Conservation (phyloP, 2,888 invertebrate species). For the Amphipoea lucens region DNA sequence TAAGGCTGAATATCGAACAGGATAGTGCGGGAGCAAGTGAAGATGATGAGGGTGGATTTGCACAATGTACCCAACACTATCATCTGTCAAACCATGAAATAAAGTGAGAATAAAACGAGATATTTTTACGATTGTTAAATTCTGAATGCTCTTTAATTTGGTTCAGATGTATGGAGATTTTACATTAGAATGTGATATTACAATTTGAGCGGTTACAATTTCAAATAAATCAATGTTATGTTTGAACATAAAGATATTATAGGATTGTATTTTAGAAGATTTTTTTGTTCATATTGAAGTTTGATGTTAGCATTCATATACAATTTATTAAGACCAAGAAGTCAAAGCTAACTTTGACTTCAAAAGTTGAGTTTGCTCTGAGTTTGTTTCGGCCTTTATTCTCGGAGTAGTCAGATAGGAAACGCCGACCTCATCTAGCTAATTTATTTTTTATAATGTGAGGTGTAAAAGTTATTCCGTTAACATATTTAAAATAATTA, state of each 20-base stretch:
- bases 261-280: neutral
- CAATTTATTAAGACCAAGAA: neutral
- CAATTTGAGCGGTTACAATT: slow-evolving; percentile 12
- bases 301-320: neutral
- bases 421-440: too few species aligned
- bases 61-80: slow-evolving; percentile 82
- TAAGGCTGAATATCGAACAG: slow-evolving; percentile 59
- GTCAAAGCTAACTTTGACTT: neutral
- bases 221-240: slow-evolving; percentile 1
- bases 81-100: slow-evolving; percentile 84
- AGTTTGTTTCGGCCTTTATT: too few species aligned
- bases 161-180: slow-evolving; percentile 48
- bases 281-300: neutral
- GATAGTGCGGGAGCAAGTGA: slow-evolving; percentile 9
- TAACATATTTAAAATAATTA: too few species aligned
- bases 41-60: slow-evolving; percentile 61
- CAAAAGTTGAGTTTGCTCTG: neutral
- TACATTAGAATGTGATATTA: slow-evolving; percentile 16
- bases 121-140: slow-evolving; percentile 74
- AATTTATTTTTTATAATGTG: too few species aligned
- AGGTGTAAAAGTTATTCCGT: too few species aligned
- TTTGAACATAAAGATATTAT: neutral
- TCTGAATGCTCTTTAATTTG: slow-evolving; percentile 65
- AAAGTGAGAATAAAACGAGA: slow-evolving; percentile 81
- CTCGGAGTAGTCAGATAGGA: too few species aligned